Conservation (phyloP, 2,113 vertebrate genomes). For the Dasyprocta punctata region DNA sequence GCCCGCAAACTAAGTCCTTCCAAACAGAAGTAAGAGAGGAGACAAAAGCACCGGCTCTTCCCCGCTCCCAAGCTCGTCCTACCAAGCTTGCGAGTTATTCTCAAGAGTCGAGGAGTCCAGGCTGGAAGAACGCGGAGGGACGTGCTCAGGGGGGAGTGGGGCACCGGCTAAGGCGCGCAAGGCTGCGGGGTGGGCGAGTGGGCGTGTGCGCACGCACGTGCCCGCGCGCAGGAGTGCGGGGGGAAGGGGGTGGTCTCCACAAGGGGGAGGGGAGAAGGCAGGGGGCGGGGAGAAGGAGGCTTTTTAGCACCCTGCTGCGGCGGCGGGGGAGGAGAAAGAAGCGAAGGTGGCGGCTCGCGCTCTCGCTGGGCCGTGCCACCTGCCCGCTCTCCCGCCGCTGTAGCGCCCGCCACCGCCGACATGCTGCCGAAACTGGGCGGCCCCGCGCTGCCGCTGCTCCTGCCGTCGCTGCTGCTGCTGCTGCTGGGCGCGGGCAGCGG, state of each 20-base stretch:
- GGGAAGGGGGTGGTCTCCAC: constrained; percentile 73
- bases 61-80: neutral
- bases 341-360: constrained; percentile 64
- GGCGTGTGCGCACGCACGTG: constrained; percentile 56
- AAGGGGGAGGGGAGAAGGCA: constrained; percentile 71
- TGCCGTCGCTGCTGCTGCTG: constrained; percentile 70
- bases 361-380: constrained; percentile 57
- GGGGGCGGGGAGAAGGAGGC: constrained; percentile 76
- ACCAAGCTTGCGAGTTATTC: constrained; percentile 8
- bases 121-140: neutral
- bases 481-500: constrained; percentile 69
- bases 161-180: neutral
- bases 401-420: constrained; percentile 53
- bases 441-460: constrained; percentile 63
- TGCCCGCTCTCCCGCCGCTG: constrained; percentile 51
- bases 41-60: constrained; percentile 61
- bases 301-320: constrained; percentile 70
- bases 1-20: neutral
- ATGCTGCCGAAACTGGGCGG: constrained; percentile 70
- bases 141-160: neutral
- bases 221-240: constrained; percentile 44
- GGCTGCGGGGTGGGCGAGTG: neutral
- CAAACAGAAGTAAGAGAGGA: neutral
- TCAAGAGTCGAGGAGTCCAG: neutral
- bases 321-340: constrained; percentile 51